phyloP scores from a whole-genome alignment of 2,888 invertebrate species.

The Callyntrura sp. region DNA sequence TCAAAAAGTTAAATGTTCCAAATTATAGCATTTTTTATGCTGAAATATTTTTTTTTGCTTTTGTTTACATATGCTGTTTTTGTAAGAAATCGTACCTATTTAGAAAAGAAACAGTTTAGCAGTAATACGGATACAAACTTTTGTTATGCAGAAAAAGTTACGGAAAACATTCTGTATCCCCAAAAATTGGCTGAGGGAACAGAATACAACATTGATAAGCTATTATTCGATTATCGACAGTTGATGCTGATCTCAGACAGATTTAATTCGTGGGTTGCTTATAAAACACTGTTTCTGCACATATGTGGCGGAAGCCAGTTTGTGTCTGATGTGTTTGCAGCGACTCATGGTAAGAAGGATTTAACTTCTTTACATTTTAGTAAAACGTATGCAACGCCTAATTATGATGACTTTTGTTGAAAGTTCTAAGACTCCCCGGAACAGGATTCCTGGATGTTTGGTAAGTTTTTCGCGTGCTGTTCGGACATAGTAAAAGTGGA shows the following conservation, averaged over 20 bases:
- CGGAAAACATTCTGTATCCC: neutral
- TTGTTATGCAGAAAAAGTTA: no score
- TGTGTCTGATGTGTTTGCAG: conserved; percentile 44
- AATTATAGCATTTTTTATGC: no score
- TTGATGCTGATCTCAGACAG: conserved; percentile 4
- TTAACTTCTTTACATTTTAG: no score
- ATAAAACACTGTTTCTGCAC: conserved; percentile 32
- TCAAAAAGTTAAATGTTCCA: no score
- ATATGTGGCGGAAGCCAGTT: conserved; percentile 37
- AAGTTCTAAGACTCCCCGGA: conserved; percentile 9
- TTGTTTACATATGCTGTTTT: no score
- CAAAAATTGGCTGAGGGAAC: neutral
- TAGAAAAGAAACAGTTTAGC: no score
- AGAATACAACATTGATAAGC: conserved; percentile 55
- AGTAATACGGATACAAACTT: no score
- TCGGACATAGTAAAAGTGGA: neutral
- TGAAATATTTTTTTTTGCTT: no score
- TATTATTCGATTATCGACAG: conserved; percentile 16
- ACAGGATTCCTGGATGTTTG: conserved; percentile 40
- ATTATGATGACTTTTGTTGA: neutral
- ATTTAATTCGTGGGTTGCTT: conserved; percentile 33
- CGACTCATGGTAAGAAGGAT: conserved; percentile 1
- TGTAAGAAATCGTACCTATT: no score
- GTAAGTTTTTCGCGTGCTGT: neutral
- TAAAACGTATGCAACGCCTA: neutral